A percentile compares a stretch with the other conserved stretches of the same genome.
Conservation (phyloP, 2,797 vertebrate genomes). For the Premnoplex brunnescens region DNA sequence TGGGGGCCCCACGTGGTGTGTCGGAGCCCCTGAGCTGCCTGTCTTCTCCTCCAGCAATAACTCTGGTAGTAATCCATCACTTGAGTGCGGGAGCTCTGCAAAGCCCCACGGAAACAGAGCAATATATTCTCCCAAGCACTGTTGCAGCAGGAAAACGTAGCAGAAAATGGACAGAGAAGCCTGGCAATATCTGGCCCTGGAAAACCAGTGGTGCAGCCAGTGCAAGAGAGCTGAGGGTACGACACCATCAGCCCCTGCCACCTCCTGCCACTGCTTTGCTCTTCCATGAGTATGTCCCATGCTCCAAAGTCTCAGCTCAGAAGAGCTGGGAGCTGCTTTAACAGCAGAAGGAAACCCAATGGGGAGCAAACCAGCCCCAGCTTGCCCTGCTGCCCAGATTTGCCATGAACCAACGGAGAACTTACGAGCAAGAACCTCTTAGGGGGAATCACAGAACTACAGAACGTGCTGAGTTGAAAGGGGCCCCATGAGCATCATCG, state of each 20-base stretch:
- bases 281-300: rapidly evolving
- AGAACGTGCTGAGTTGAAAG: neutral
- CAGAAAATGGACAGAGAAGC: neutral
- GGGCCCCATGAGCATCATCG: neutral
- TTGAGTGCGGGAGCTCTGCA: neutral
- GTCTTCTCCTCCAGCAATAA: neutral
- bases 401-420: neutral
- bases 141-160: neutral
- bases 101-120: neutral
- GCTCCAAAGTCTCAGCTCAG: neutral
- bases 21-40: neutral
- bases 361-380: neutral
- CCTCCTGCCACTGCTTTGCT: neutral
- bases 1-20: neutral
- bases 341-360: neutral
- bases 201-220: rapidly evolving
- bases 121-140: neutral
- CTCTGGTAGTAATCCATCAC: neutral
- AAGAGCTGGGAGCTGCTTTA: neutral
- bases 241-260: neutral
- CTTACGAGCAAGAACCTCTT: rapidly evolving
- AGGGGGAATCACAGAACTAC: neutral
- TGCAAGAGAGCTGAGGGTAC: rapidly evolving
- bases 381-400: neutral
- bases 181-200: neutral